phyloP scores from a whole-genome alignment of 1,140 invertebrate species.

The Heliconius hermathena region DNA sequence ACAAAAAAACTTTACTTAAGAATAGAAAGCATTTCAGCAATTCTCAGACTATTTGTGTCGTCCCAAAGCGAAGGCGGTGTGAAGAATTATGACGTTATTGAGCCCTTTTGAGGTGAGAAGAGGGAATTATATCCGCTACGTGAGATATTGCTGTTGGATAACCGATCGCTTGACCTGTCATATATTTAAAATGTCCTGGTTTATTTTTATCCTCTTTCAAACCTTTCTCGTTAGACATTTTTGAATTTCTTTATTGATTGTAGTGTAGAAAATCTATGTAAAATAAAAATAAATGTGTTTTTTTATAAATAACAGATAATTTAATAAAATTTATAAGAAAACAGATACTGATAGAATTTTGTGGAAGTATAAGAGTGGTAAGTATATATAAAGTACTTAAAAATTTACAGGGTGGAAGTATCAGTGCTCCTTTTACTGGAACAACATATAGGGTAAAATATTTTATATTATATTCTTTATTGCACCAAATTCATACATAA shows the following conservation, averaged over 20 bases:
- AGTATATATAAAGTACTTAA: too few species aligned
- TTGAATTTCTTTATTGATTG: background rate
- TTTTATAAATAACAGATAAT: too few species aligned
- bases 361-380: too few species aligned
- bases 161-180: conserved; percentile 7
- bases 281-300: too few species aligned
- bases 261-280: background rate
- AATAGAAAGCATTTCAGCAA: conserved; percentile 18
- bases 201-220: background rate
- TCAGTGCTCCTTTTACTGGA: too few species aligned
- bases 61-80: conserved; percentile 18
- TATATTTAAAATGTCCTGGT: conserved; percentile 10
- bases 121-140: conserved; percentile 29
- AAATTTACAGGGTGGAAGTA: too few species aligned
- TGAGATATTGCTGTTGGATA: conserved; percentile 18
- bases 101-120: conserved; percentile 19
- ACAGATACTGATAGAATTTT: too few species aligned
- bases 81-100: conserved; percentile 36
- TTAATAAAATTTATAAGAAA: too few species aligned
- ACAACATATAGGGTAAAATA: too few species aligned
- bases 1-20: background rate
- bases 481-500: too few species aligned
- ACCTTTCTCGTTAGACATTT: background rate
- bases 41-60: conserved; percentile 24
- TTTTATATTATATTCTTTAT: too few species aligned